Evolutionary conservation across 2,113 vertebrate species (phyloP), one percentile per base, ranked within the genome.

Genomic region (Mustela lutreola): DNA sequence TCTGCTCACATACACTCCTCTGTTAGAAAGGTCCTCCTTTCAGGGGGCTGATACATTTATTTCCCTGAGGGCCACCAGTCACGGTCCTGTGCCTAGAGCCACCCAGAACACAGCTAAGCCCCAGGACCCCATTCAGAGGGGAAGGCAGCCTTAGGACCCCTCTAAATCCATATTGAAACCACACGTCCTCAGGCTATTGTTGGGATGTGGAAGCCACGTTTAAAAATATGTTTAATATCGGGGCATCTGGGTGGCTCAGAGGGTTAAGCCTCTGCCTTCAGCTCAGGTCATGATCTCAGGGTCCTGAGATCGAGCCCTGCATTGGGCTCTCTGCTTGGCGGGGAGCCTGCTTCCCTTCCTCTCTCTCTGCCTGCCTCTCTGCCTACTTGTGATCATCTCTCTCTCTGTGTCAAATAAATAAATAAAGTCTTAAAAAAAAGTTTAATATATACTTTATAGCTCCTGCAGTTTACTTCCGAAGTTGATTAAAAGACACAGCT

Each of bases 151-250:
- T 80, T 53, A 10, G 14, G 11, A 53, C 4, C 45, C 16, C 15
- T 95, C 87, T 91, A 71, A 76, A 71, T 39, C 71, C 63, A 71
- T 36, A 76, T 93, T 39, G n/a, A 31, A 95, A 48, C 24, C 62
- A 53, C 11, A 39, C 33, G 58, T 70, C 85, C 28, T 79, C 50
- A 89, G 63, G 58, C 45, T 73, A 3, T 21, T 78, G 14, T 84
- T 67, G 22, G 28, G 26, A 80, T 50, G 7, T 1, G 24, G 63
- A 84, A 50, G 65, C 11, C 36, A 48, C 48, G 48, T 53, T 88
- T n/a, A 14, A 96, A 85, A 86, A 33, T 36, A 58, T 7, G 31
- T 50, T 78, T 86, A 62, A 93, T 42, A 45, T 81, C 50, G 4
- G 50, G 50, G 50, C 50, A 4, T 5, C 50, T 53, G 50, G 50